Evolutionary conservation across 2,113 vertebrate genomes (phyloP).

Genomic region (Callaeas wilsoni): DNA sequence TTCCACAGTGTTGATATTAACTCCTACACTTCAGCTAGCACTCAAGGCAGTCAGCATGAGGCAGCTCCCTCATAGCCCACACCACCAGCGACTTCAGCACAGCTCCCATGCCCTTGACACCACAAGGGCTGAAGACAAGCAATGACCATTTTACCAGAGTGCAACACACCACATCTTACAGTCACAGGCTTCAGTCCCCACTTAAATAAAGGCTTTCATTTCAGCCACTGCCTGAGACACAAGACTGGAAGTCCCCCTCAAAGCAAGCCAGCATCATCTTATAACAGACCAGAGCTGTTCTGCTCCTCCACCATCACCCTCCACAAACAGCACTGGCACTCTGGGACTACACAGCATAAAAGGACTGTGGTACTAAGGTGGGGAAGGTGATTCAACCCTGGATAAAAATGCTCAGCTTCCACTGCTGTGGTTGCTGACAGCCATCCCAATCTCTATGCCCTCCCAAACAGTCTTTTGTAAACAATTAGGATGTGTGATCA

Average conservation of each 20-base stretch:
- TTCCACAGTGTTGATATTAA: not conserved
- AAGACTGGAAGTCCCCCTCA: not conserved
- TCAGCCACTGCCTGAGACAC: not conserved
- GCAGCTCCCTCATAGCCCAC: not conserved
- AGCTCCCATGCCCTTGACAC: not conserved
- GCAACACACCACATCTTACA: not conserved
- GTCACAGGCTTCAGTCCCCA: not conserved
- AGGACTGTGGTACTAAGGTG: not conserved
- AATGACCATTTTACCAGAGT: not conserved
- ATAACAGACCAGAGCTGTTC: not conserved
- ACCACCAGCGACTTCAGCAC: not conserved
- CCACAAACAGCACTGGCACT: not conserved
- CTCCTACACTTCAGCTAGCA: not conserved
- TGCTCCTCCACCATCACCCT: not conserved
- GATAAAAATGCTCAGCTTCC: not conserved
- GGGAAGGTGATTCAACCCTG: not conserved
- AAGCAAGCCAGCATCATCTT: not conserved
- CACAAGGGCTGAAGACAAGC: not conserved
- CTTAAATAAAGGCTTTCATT: not conserved
- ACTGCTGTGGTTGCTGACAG: not conserved
- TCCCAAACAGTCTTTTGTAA: not conserved
- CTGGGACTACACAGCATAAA: not conserved
- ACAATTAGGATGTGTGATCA: accelerated
- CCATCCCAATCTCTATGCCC: not conserved
- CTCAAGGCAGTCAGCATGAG: not conserved